Evolutionary conservation across 2,888 invertebrate species (phyloP), one percentile per base, ranked within the genome.

Genomic region (Amblyteles armatorius): DNA sequence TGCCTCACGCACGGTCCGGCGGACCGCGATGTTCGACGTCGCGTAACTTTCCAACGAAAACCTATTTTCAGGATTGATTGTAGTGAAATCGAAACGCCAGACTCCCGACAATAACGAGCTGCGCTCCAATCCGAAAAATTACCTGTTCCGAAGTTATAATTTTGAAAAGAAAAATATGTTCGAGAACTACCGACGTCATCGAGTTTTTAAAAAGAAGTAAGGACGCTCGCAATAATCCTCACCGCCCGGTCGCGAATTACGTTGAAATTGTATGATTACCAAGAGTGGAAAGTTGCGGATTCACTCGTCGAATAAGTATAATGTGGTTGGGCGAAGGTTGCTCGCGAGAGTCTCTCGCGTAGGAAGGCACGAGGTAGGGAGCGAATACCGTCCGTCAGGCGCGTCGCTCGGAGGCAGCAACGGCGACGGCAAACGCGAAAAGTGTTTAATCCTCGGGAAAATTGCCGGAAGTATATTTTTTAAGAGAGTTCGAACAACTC

Each of bases 401-500:
- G 73, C 55, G 68, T 33, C 29, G 16, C 16, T 33, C 33, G 16
- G 40, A 26, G 74, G 65, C 40, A 50, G 60, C 50, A 48, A 33
- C 57, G 72, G 63, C 36, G 57, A 50, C 57, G 52, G 67, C 55
- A 36, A 68, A 60, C 36, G 69, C 67, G 79, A 50, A 79, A 63
- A 71, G 63, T 29, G 57, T 67, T 71, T 22, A 71, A 19, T 26
- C 36, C 40, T 29, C 9, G 69, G 69, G 63, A 79, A 76, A 79
- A 83, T 83, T 72, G 84, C 77, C 84, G 80, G 80, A 80, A 84
- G 80, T 60, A 65, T 57, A 50, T 55, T 55, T 55, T 40, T 71
- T 73, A 60, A 50, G 44, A 29, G 73, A 68, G 22, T 26, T 52
- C 19, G 44, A 84, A 63, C 60, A 73, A 80, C 68, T 77, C 29